Evolutionary conservation across 2,113 vertebrate genomes (phyloP).

Genomic region (Chlamydotis undulata): DNA sequence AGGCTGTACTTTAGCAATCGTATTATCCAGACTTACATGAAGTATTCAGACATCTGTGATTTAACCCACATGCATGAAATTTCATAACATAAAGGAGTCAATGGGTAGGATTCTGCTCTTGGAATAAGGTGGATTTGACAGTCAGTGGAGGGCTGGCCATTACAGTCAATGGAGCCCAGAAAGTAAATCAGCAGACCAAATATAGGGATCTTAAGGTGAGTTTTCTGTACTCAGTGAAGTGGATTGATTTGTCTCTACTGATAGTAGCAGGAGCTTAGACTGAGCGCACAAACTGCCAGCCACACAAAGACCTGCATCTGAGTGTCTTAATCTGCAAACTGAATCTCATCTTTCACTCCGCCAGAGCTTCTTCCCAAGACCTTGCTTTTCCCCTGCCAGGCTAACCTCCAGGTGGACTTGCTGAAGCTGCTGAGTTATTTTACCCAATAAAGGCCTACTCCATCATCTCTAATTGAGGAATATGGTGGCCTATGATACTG

Average conservation of each 20-base stretch:
- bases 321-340: neutral
- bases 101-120: neutral
- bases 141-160: neutral
- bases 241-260: neutral
- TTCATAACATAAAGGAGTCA: neutral
- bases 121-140: neutral
- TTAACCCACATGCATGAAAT: neutral
- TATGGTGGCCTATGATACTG: neutral
- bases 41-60: neutral
- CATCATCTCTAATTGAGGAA: neutral
- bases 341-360: neutral
- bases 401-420: neutral
- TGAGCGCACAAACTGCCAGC: accelerated
- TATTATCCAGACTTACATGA: neutral
- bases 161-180: neutral
- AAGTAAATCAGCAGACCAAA: neutral
- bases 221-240: neutral
- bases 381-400: neutral
- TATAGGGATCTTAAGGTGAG: neutral
- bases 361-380: neutral
- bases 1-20: neutral
- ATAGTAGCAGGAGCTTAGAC: neutral
- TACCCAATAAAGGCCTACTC: neutral
- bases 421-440: neutral
- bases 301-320: neutral